phyloP scores from a whole-genome alignment of 2,113 vertebrate genomes.

The Epinephelus lanceolatus region DNA sequence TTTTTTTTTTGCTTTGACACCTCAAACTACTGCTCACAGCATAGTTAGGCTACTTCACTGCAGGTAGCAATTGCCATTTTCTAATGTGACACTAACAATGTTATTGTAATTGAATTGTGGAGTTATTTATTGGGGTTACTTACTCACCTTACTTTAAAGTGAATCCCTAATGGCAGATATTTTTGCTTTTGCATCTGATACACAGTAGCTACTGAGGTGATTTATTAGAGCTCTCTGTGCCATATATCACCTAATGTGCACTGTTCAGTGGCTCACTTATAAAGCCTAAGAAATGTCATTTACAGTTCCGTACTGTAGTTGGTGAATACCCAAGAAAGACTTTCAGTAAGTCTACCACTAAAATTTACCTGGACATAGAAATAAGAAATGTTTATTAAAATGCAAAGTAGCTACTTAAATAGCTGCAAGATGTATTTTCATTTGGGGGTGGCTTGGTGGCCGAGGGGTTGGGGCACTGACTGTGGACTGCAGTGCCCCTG shows the following conservation, averaged over 20 bases:
- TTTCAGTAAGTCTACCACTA: not conserved
- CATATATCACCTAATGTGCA: not conserved
- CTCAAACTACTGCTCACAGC: not conserved
- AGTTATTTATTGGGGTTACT: not conserved
- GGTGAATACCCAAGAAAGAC: not conserved
- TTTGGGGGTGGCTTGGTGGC: not conserved
- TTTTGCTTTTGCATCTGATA: not conserved
- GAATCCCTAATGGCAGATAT: not conserved
- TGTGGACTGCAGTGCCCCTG: not conserved
- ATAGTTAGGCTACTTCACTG: not conserved
- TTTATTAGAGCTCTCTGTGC: not conserved
- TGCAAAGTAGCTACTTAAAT: not conserved
- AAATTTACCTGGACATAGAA: not conserved
- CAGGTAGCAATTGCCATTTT: not conserved
- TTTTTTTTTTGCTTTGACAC: not conserved
- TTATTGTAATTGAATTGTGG: not conserved
- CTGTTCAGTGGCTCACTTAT: not conserved
- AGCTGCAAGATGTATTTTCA: not conserved
- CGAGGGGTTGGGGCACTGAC: not conserved
- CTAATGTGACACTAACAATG: conserved; percentile 11
- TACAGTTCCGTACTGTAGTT: not conserved
- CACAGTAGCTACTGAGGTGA: not conserved
- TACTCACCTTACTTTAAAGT: not conserved
- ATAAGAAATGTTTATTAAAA: not conserved
- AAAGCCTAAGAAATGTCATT: not conserved